These are phyloP conservation scores for Pipistrellus nathusii DNA, from an alignment of 2,797 vertebrate species.

Conservation along the genomic window DNA sequence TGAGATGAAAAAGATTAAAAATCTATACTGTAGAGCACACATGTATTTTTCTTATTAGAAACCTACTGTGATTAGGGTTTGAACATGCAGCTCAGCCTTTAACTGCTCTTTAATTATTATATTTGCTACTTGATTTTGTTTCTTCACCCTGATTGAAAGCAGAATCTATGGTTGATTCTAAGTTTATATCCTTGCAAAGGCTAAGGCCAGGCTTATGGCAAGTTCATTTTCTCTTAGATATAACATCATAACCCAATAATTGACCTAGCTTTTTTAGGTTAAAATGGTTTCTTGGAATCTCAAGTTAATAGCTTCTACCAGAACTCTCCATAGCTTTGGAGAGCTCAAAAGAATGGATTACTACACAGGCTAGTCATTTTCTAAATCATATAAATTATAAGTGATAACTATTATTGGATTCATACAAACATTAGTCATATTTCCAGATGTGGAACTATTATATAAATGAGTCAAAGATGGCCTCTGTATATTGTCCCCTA, in stretches of 20 bases:
- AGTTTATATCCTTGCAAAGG: background rate
- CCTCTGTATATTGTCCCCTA: background rate
- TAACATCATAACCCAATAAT: background rate
- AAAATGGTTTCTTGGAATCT: background rate
- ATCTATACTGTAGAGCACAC: background rate
- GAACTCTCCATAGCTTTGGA: background rate
- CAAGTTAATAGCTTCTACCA: background rate
- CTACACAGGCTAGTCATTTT: background rate
- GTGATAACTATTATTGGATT: constrained; percentile 1
- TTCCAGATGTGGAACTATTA: background rate
- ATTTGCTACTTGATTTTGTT: background rate
- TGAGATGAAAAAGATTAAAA: too few relatives aligned
- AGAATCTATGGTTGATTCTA: background rate
- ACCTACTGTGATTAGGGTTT: background rate
- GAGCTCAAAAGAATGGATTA: background rate
- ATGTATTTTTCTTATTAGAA: background rate
- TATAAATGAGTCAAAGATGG: background rate
- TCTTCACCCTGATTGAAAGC: background rate
- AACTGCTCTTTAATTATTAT: background rate
- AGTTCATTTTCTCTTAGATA: background rate
- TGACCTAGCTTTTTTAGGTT: background rate
- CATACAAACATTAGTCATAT: background rate
- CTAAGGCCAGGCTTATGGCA: background rate
- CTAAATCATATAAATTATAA: constrained; percentile 12
- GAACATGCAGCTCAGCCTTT: background rate